Evolutionary conservation across 2,113 vertebrate species (phyloP), one percentile per base, ranked within the genome.

Genomic region (Microtus pennsylvanicus): DNA sequence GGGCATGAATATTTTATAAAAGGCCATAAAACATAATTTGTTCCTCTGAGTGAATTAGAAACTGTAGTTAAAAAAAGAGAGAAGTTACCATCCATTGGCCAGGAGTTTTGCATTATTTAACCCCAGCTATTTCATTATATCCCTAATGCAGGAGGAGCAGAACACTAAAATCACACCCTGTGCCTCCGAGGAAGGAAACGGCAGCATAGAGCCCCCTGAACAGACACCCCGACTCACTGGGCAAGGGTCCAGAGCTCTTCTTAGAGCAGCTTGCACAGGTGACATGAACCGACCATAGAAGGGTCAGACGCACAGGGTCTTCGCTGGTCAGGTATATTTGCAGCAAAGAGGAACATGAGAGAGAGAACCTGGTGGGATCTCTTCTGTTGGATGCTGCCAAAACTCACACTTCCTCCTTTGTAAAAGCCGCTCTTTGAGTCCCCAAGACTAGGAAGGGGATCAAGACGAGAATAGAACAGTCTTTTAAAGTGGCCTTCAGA

Each of bases 41-140:
- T 94, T 97, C 95, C 88, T 95, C 81, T 91, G 96, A 97, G 97
- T 93, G 96, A 97, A 97, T 97, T 97, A 92, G 97, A 97, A 76
- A 81, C 90, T 95, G 97, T 97, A 97, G 97, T 98, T 97, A 97
- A 97, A 97, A 97, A 98, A 97, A 95, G 96, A 97, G 95, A 97
- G 96, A 97, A 42, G 93, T 96, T 96, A 88, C 95, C 94, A 58
- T 97, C 80, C 28, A 26, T 58, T 55, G 80, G 72, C 22, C 72
- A 93, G 92, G 92, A 81, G 83, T 38, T 80, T 86, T 97, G 90
- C 97, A 97, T 96, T 96, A 98, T 97, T 97, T 75, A 98, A 77
- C 85, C 61, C 42, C 30, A 35, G 47, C 76, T 61, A 74, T 93
- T 97, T 96, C 94, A 97, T 94, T 96, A 94, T 72, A 63, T 74